Conservation (phyloP, 2,113 vertebrate genomes). For the Origma solitaria region DNA sequence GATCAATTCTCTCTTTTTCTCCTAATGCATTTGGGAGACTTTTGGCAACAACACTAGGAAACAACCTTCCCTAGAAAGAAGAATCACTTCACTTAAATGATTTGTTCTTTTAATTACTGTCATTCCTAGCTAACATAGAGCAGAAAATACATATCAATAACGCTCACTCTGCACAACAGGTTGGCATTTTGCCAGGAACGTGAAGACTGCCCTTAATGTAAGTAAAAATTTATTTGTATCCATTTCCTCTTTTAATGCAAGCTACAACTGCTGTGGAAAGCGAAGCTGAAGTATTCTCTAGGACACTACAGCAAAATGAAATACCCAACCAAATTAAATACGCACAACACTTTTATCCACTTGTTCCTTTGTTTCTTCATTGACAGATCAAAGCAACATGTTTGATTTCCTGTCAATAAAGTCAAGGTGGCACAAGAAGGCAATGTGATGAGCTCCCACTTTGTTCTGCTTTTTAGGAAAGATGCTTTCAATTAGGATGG, state of each 20-base stretch:
- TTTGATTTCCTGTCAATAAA: not conserved
- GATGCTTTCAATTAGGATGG: not conserved
- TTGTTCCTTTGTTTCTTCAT: not conserved
- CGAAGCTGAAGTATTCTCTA: not conserved
- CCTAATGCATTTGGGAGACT: not conserved
- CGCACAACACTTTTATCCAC: not conserved
- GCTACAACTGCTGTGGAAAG: not conserved
- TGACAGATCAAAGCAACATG: not conserved
- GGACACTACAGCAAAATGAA: not conserved
- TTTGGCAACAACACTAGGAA: not conserved
- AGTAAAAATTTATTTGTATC: not conserved
- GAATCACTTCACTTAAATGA: not conserved
- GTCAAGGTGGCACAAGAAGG: not conserved
- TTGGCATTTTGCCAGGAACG: not conserved
- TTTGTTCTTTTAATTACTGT: slow-evolving; percentile 18
- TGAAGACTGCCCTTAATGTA: not conserved
- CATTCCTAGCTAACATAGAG: not conserved
- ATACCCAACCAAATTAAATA: not conserved
- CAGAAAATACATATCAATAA: not conserved
- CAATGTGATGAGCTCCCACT: not conserved
- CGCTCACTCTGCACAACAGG: not conserved
- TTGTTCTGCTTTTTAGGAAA: not conserved
- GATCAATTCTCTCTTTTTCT: not conserved
- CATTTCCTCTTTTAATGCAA: not conserved
- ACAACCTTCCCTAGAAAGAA: not conserved